Evolutionary conservation across 1,140 invertebrate genomes (phyloP).

Genomic region (Cecropterus lyciades): DNA sequence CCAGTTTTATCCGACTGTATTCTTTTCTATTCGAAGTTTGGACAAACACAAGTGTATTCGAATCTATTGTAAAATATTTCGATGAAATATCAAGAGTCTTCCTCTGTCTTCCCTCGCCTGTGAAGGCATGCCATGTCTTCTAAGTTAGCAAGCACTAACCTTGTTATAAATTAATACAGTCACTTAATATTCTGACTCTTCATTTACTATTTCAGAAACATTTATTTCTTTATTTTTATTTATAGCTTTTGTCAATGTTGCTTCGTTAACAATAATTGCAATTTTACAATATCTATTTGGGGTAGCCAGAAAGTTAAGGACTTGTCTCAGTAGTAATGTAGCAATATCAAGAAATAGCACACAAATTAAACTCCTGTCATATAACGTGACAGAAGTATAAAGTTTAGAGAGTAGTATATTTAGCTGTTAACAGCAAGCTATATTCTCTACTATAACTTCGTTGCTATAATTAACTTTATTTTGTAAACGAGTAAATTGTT

Average conservation of each 20-base stretch:
- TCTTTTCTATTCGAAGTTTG: conserved; percentile 19
- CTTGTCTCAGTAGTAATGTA: neutral
- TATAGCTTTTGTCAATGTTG: neutral
- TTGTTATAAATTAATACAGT: conserved; percentile 40
- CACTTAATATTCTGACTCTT: conserved; percentile 40
- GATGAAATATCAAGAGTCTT: conserved; percentile 66
- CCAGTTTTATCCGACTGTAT: neutral
- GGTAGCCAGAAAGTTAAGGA: neutral
- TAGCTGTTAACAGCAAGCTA: too few species aligned
- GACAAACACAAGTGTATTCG: neutral
- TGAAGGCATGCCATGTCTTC: conserved; percentile 47
- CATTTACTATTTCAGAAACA: neutral
- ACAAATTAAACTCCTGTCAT: too few species aligned
- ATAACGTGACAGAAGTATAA: too few species aligned
- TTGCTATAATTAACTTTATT: too few species aligned
- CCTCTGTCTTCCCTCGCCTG: conserved; percentile 67
- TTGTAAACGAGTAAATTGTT: too few species aligned
- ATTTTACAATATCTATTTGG: neutral
- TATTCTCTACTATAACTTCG: too few species aligned
- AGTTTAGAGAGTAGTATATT: too few species aligned
- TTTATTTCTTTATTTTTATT: conserved; percentile 11
- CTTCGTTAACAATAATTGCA: neutral
- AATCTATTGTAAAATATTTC: conserved; percentile 36
- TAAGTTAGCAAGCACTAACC: conserved; percentile 42
- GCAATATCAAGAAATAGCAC: too few species aligned